Conservation (phyloP, 2,888 invertebrate species). For the Auanema freiburgensis region DNA sequence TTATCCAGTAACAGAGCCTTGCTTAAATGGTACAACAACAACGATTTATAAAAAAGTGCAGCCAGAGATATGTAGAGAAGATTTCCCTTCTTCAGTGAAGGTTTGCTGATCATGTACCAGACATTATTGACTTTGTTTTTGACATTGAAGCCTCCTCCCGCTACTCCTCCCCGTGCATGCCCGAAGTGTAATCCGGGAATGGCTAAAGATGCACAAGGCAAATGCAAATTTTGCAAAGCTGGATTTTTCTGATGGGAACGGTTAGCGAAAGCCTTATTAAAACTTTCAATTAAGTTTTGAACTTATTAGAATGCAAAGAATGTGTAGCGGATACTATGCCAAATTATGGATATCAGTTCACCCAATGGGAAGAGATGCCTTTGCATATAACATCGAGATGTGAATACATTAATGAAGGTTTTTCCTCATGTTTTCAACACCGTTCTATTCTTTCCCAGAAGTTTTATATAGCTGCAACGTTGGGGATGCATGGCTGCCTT, state of each 20-base stretch:
- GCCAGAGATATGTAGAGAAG: conserved; percentile 69
- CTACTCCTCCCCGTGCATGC: conserved; percentile 63
- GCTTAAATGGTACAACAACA: conserved; percentile 63
- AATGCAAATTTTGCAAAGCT: conserved; percentile 69
- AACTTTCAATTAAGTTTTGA: background rate
- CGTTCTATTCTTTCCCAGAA: conserved; percentile 33
- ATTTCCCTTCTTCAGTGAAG: conserved; percentile 64
- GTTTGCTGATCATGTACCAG: conserved; percentile 62
- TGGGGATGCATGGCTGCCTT: conserved; percentile 68
- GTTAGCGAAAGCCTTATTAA: conserved; percentile 22
- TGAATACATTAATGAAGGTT: conserved; percentile 65
- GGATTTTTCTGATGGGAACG: conserved; percentile 67
- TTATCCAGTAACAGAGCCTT: conserved; percentile 68
- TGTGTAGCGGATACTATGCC: conserved; percentile 70
- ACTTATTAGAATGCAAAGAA: conserved; percentile 61
- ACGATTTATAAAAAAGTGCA: conserved; percentile 69
- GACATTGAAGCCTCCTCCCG: conserved; percentile 29
- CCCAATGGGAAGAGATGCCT: conserved; percentile 68
- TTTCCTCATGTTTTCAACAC: no score
- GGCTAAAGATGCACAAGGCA: conserved; percentile 65
- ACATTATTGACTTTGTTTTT: background rate
- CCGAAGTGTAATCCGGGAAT: conserved; percentile 71
- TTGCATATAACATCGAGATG: conserved; percentile 68
- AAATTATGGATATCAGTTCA: conserved; percentile 68
- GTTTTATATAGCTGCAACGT: conserved; percentile 46